Conservation (phyloP, 2,888 invertebrate species). For the Anthophora plumipes region DNA sequence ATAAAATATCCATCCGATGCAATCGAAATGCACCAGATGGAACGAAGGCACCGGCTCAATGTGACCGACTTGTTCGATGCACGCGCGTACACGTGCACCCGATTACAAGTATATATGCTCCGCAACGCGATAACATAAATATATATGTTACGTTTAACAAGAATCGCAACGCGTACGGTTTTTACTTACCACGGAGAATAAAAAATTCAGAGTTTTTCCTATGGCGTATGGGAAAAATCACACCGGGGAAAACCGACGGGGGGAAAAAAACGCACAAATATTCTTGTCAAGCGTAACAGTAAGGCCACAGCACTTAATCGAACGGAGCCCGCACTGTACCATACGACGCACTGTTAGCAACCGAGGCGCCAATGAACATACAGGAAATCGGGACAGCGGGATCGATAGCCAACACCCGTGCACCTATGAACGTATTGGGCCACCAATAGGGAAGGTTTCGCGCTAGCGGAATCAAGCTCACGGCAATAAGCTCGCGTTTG, state of each 20-base stretch:
- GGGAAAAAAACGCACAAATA: slow-evolving; percentile 51
- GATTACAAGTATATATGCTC: slow-evolving; percentile 12
- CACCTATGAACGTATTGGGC: slow-evolving; percentile 45
- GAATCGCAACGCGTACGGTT: background rate
- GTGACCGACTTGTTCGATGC: slow-evolving; percentile 56
- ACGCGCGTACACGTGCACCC: slow-evolving; percentile 69
- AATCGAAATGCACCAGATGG: slow-evolving; percentile 70
- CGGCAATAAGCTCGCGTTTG: slow-evolving; percentile 3
- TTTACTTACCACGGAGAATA: slow-evolving; percentile 54
- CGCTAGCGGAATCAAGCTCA: slow-evolving; percentile 30
- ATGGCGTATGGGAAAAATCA: slow-evolving; percentile 32
- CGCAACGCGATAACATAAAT: background rate
- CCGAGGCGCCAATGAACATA: slow-evolving; percentile 64
- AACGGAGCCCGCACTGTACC: slow-evolving; percentile 57
- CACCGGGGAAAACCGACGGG: slow-evolving; percentile 5
- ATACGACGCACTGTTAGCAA: slow-evolving; percentile 61
- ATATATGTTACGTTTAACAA: background rate
- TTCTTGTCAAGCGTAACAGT: slow-evolving; percentile 36
- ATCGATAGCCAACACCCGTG: slow-evolving; percentile 76
- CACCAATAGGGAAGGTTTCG: slow-evolving; percentile 47
- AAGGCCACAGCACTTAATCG: slow-evolving; percentile 66
- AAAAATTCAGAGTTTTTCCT: background rate
- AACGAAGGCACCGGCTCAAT: slow-evolving; percentile 67
- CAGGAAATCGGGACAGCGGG: slow-evolving; percentile 64
- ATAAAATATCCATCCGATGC: slow-evolving; percentile 40